These are phyloP conservation scores for Selenia dentaria DNA, from an alignment of 2,888 invertebrate species.

Conservation along the genomic window DNA sequence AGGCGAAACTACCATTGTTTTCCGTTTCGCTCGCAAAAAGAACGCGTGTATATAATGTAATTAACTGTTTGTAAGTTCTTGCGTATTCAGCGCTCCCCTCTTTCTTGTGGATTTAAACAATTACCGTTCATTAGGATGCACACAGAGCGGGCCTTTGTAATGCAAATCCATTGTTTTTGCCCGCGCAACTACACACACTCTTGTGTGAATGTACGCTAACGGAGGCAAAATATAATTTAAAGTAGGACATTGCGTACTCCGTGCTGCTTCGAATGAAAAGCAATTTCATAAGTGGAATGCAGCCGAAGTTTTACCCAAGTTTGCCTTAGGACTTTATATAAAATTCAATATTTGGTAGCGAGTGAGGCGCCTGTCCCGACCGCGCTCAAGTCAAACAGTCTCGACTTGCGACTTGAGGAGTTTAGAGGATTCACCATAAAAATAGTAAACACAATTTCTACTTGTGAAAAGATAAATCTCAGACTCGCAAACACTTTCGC, in stretches of 20 bases:
- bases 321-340: constrained; percentile 51
- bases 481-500: constrained; percentile 54
- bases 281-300: constrained; percentile 59
- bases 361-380: constrained; percentile 27
- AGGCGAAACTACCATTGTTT: constrained; percentile 24
- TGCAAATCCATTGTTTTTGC: constrained; percentile 70
- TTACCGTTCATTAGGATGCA: constrained; percentile 72
- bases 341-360: constrained; percentile 61
- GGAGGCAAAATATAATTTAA: constrained; percentile 34
- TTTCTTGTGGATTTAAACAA: constrained; percentile 72
- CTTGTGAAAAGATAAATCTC: constrained; percentile 66
- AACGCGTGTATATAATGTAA: constrained; percentile 52
- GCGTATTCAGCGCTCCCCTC: constrained; percentile 46
- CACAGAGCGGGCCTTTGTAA: constrained; percentile 60
- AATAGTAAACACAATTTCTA: constrained; percentile 72
- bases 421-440: constrained; percentile 61
- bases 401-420: constrained; percentile 41
- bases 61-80: constrained; percentile 57
- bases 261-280: constrained; percentile 44
- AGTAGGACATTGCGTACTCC: constrained; percentile 20
- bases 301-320: constrained; percentile 38
- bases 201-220: constrained; percentile 35
- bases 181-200: constrained; percentile 37
- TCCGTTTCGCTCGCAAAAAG: constrained; percentile 38
- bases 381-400: constrained; percentile 44